phyloP scores from a whole-genome alignment of 1,140 invertebrate genomes.

The Mercenaria mercenaria region DNA sequence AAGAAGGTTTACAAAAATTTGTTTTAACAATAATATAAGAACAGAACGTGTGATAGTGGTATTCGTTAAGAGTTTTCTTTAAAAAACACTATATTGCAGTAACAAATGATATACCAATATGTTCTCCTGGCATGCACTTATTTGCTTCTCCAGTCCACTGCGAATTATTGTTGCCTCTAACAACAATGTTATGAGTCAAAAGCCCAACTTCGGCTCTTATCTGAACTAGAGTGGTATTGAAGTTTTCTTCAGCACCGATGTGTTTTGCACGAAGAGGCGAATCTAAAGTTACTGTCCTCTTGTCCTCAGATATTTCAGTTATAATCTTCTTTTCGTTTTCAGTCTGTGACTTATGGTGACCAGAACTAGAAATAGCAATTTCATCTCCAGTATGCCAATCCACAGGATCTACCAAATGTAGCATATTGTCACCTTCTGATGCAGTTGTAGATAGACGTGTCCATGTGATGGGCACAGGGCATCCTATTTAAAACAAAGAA shows the following conservation, averaged over 20 bases:
- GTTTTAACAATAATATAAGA: neutral
- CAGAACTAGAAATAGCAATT: slow-evolving; percentile 79
- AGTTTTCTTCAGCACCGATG: slow-evolving; percentile 50
- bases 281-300: slow-evolving; percentile 70
- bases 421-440: slow-evolving; percentile 26
- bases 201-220: slow-evolving; percentile 77
- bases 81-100: neutral
- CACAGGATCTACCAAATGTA: slow-evolving; percentile 66
- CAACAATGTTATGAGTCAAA: slow-evolving; percentile 75
- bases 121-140: slow-evolving; percentile 75
- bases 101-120: slow-evolving; percentile 71
- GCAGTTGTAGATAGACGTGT: slow-evolving; percentile 72
- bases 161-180: slow-evolving; percentile 69
- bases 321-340: slow-evolving; percentile 78
- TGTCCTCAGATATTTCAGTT: slow-evolving; percentile 65
- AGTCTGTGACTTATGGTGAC: slow-evolving; percentile 66
- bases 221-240: slow-evolving; percentile 68
- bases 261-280: slow-evolving; percentile 62
- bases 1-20: neutral
- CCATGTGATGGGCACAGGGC: slow-evolving; percentile 74
- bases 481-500: no score
- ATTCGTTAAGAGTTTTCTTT: neutral
- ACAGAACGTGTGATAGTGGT: no score
- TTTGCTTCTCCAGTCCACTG: slow-evolving; percentile 73
- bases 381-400: slow-evolving; percentile 76